These are phyloP conservation scores for Brachyalestes nurse DNA, from an alignment of 2,797 vertebrate genomes.

Conservation along the genomic window DNA sequence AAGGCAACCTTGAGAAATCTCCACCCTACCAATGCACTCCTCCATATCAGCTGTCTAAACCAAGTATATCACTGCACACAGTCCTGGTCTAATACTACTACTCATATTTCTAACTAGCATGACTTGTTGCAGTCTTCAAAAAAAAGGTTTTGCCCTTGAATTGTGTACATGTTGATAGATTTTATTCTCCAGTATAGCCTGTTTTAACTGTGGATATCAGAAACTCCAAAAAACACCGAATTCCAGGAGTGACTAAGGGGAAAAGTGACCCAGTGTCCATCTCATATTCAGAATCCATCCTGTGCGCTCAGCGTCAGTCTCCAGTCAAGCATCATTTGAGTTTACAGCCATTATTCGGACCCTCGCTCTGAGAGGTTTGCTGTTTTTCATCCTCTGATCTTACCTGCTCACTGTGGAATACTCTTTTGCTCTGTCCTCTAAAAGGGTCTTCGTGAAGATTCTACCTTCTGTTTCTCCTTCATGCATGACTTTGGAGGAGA, in stretches of 20 bases:
- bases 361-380: not conserved
- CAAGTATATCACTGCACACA: constrained; percentile 13
- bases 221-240: not conserved
- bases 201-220: constrained; percentile 35
- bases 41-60: constrained; percentile 8
- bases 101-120: constrained; percentile 12
- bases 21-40: not conserved
- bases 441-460: constrained; percentile 46
- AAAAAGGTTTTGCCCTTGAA: constrained; percentile 20
- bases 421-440: constrained; percentile 38
- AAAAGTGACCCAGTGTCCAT: not conserved
- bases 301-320: not conserved
- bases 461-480: constrained; percentile 46
- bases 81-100: constrained; percentile 16
- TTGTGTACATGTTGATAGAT: constrained; percentile 46
- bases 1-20: constrained; percentile 17
- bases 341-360: not conserved
- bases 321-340: not conserved
- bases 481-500: constrained; percentile 47
- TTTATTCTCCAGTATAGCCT: constrained; percentile 37
- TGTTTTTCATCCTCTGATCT: not conserved
- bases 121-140: constrained; percentile 25
- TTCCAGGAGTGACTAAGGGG: not conserved
- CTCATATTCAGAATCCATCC: not conserved
- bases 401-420: constrained; percentile 31